phyloP scores from a whole-genome alignment of 2,113 vertebrate species.

The Sphaerodactylus townsendi region DNA sequence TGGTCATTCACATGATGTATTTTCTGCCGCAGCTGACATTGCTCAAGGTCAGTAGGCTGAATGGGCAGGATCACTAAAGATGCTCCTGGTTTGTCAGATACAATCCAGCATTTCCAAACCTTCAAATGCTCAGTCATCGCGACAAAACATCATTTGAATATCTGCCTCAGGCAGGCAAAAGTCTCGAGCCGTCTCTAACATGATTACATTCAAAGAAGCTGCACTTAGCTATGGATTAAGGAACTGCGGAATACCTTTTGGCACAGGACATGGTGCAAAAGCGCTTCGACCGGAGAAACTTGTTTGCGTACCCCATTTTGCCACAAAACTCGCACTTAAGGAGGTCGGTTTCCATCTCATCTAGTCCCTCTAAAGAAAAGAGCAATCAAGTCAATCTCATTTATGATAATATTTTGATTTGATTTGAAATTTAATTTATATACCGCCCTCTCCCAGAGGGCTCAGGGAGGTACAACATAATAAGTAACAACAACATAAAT shows the following conservation, averaged over 20 bases:
- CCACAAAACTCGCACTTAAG: slow-evolving; percentile 97
- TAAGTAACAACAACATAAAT: no score
- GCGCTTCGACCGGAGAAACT: slow-evolving; percentile 92
- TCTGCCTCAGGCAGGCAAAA: background rate
- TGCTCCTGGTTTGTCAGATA: no score
- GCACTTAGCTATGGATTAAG: background rate
- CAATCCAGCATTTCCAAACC: no score
- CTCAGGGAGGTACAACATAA: no score
- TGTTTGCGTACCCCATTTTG: slow-evolving; percentile 91
- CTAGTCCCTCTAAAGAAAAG: slow-evolving; percentile 80
- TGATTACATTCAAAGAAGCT: background rate
- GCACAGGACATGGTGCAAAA: slow-evolving; percentile 97
- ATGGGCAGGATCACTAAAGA: no score
- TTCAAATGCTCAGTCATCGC: no score
- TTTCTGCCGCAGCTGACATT: no score
- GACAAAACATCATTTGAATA: background rate
- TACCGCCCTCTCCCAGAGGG: no score
- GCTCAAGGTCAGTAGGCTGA: no score
- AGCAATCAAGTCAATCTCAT: slow-evolving; percentile 12
- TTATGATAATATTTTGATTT: slow-evolving; percentile 3
- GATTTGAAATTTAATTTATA: no score
- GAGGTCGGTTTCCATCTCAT: slow-evolving; percentile 82
- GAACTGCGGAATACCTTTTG: slow-evolving; percentile 80
- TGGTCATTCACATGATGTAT: no score
- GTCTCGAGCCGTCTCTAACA: no score